Base-by-base conservation (phyloP, 2,888 invertebrate genomes). In the Hedya salicella region DNA sequence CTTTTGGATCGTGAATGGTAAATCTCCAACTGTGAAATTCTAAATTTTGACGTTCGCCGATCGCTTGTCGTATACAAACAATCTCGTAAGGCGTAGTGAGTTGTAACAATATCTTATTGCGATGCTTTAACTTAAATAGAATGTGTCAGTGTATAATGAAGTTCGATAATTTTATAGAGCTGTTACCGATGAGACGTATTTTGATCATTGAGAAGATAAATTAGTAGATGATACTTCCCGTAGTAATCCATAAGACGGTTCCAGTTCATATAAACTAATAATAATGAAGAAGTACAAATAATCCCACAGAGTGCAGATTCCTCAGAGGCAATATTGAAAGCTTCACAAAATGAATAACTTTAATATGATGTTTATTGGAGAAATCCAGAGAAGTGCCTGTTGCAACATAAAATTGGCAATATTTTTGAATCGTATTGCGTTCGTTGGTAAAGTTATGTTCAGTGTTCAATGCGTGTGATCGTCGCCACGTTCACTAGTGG, bases 301-400 rank as follows among this genome's bases (percentile, higher is more conserved):
- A 77, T 73, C 75, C 77, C 80, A 80, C 77, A 82, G 79, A 82
- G 75, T 80, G 81, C 83, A 81, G 86, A 87, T 87, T 87, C 88
- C 85, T 83, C 79, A 79, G 86, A 86, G 89, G 89, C 86, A 83
- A 86, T 86, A 86, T 81, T 80, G 80, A 85, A 87, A 82, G 86
- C 85, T 88, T 88, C 89, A 89, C 86, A 87, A 83, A 87, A 83
- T 82, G 79, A 77, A 82, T 87, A 85, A 86, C 83, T 88, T 89
- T 87, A 87, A 85, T 89, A 91, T 87, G 88, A 89, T 87, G 88
- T 90, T 88, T 91, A 91, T 91, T 91, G 91, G 91, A 91, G 91
- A 82, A 90, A 91, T 91, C 91, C 91, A 91, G 90, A 89, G 77
- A 91, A 91, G 91, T 91, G 91, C 91, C 91, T 91, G 90, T 91